These are phyloP conservation scores for Perca flavescens DNA, from an alignment of 2,113 vertebrate species.

Conservation along the genomic window DNA sequence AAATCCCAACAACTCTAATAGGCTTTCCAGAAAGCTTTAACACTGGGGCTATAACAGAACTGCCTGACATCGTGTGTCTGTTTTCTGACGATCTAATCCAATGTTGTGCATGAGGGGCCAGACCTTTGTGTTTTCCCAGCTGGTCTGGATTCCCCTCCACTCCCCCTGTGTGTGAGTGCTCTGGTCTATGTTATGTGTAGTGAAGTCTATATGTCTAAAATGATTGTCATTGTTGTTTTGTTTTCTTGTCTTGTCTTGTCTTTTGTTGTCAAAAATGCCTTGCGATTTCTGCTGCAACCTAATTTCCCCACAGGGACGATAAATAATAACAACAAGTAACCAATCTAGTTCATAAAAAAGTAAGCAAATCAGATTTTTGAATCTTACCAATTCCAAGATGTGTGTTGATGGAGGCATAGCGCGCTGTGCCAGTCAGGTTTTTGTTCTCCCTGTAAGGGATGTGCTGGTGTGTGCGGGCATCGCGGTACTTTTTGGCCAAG, in stretches of 20 bases:
- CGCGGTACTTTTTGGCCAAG: conserved; percentile 97
- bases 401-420: conserved; percentile 98
- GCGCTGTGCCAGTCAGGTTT: conserved; percentile 96
- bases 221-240: too few relatives aligned
- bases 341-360: background rate
- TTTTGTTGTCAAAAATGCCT: too few relatives aligned
- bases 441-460: conserved; percentile 99
- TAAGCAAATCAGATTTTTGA: background rate
- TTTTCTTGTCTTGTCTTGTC: too few relatives aligned
- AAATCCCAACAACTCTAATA: background rate
- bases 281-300: too few relatives aligned
- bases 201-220: too few relatives aligned
- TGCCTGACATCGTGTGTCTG: background rate
- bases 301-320: too few relatives aligned
- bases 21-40: background rate
- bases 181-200: too few relatives aligned
- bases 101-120: background rate
- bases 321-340: background rate
- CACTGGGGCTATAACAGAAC: background rate
- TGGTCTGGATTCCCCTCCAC: too few relatives aligned
- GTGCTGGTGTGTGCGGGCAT: conserved; percentile 97
- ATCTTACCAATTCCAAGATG: conserved; percentile 95
- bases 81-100: background rate
- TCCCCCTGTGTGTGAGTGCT: too few relatives aligned
- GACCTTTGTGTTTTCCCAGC: too few relatives aligned